Conservation (phyloP, 2,113 vertebrate species). For the Gracilinanus agilis region DNA sequence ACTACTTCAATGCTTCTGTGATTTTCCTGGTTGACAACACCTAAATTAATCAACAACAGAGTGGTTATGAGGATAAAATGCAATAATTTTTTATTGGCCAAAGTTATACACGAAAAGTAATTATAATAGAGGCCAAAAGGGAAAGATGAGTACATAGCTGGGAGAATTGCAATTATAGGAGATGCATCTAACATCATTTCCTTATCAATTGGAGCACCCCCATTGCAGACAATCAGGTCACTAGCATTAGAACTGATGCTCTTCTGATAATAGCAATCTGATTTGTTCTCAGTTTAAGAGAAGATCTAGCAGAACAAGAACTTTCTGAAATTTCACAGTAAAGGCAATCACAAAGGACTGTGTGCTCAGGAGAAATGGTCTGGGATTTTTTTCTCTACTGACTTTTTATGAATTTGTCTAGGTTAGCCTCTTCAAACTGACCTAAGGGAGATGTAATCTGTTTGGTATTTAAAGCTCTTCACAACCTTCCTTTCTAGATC, state of each 20-base stretch:
- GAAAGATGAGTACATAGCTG: not conserved
- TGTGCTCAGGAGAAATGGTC: not conserved
- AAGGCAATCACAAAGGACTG: not conserved
- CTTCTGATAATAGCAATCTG: not conserved
- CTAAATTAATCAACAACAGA: too few species aligned
- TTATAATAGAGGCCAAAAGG: not conserved
- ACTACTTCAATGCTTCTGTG: too few species aligned
- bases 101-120: not conserved
- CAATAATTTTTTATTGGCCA: not conserved
- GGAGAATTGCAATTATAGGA: not conserved
- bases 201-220: not conserved
- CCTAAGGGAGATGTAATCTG: not conserved
- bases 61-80: not conserved
- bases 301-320: not conserved
- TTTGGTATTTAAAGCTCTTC: not conserved
- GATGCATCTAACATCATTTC: not conserved
- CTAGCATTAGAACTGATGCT: not conserved
- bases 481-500: not conserved
- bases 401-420: not conserved
- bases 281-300: not conserved
- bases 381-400: not conserved
- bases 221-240: not conserved
- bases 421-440: not conserved
- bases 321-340: not conserved
- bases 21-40: too few species aligned